Conservation (phyloP, 1,140 invertebrate genomes). For the Saxidomus purpurata region DNA sequence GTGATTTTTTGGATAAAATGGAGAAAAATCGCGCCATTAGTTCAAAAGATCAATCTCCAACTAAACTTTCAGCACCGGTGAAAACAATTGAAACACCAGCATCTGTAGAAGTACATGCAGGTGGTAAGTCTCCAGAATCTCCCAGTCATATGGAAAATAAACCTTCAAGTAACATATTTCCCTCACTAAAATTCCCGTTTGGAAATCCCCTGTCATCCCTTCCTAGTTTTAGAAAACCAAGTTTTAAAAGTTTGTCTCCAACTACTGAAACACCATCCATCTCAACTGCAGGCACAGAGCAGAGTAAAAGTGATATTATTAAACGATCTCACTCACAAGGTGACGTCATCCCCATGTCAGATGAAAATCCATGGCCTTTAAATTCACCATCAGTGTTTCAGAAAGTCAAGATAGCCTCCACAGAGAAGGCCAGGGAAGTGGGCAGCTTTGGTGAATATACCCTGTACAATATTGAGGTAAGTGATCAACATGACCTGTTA, state of each 20-base stretch:
- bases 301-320: slow-evolving; percentile 15
- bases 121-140: not conserved
- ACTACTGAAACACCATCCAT: not conserved
- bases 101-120: not conserved
- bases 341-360: not conserved
- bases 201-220: slow-evolving; percentile 36
- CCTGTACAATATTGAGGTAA: slow-evolving; percentile 54
- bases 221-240: slow-evolving; percentile 1
- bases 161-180: slow-evolving; percentile 3
- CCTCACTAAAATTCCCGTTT: slow-evolving; percentile 15
- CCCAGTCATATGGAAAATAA: slow-evolving; percentile 12
- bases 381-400: slow-evolving; percentile 35
- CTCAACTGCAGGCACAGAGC: not conserved
- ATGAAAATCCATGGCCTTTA: not conserved
- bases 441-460: slow-evolving; percentile 48
- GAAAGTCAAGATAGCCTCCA: slow-evolving; percentile 23
- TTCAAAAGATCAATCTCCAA: not conserved
- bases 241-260: not conserved
- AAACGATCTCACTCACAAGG: slow-evolving; percentile 24
- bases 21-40: not conserved
- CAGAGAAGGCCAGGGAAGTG: slow-evolving; percentile 41
- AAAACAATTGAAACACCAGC: not conserved
- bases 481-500: too few species aligned
- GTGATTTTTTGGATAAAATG: not conserved
- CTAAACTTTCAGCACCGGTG: not conserved